Base-by-base conservation (phyloP, 2,797 vertebrate genomes). In the Syngnathus rostellatus region DNA sequence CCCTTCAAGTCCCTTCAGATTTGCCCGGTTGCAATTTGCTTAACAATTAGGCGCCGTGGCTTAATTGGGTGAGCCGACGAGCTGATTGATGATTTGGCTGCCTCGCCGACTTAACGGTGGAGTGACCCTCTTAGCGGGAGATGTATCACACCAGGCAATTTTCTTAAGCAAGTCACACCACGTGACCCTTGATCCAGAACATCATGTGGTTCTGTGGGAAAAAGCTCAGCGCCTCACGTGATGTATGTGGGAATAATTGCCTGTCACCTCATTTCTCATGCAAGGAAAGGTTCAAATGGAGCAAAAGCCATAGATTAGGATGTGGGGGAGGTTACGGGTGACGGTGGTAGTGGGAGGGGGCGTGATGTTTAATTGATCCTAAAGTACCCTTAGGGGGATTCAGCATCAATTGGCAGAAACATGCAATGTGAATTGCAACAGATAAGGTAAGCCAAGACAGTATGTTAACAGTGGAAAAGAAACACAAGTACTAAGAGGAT, bases 21-120 rank as follows among this genome's bases (percentile, higher is more conserved):
- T 77, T 68, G 66, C 82, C 72, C 76, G 72, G 67, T 76, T 77
- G 74, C 77, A 85, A 80, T 89, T 82, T 78, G 76, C 83, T 85
- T 75, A 59, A 84, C 85, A 81, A 78, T 87, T 80, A 79, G 79
- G 77, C 81, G 78, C 79, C 83, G 79, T 70, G 73, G 79, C 77
- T 77, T 88, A 86, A 90, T 88, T 86, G 84, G 73, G 69, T 77
- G 78, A 72, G 65, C 67, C 67, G 31, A 70, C 74, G 67, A 63
- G 73, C 66, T 71, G 74, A 77, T 74, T 77, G 73, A 82, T 81
- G 67, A 78, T 84, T 70, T 59, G 17, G 8, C 46, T 72, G 53
- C 54, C 68, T 72, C 70, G 43, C 31, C 60, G 68, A 73, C 39
- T 48, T 68, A 63, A 73, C 70, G 72, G 76, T 73, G 72, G 77